These are phyloP conservation scores for Auanema freiburgensis DNA, from an alignment of 2,888 invertebrate genomes.

Conservation along the genomic window DNA sequence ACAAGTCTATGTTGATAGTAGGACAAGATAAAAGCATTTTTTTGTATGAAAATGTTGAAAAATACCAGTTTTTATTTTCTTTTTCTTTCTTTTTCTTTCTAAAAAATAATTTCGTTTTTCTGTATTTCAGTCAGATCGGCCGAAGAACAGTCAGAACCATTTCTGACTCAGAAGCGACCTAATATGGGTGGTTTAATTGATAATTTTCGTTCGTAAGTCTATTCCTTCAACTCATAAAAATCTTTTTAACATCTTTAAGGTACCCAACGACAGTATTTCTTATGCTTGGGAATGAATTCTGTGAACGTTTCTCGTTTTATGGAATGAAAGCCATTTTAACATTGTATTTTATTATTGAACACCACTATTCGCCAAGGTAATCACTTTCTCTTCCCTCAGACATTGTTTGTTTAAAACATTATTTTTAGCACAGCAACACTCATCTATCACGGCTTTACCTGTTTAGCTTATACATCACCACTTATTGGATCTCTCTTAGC, in stretches of 20 bases:
- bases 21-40: too few species aligned
- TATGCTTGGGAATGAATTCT: constrained; percentile 94
- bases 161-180: neutral
- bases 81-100: too few species aligned
- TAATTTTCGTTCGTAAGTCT: too few species aligned
- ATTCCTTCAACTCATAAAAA: neutral
- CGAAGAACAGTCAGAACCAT: too few species aligned
- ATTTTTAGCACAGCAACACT: constrained; percentile 78
- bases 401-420: neutral
- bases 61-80: too few species aligned
- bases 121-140: too few species aligned
- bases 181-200: constrained; percentile 2
- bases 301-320: constrained; percentile 73
- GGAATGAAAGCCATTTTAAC: constrained; percentile 63
- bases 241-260: constrained; percentile 19
- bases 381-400: neutral
- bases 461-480: constrained; percentile 88
- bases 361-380: constrained; percentile 54
- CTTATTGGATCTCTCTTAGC: constrained; percentile 88
- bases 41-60: too few species aligned
- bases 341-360: constrained; percentile 59
- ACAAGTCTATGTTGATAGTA: too few species aligned
- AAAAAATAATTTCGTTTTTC: too few species aligned
- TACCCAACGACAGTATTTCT: constrained; percentile 74
- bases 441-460: constrained; percentile 85